Evolutionary conservation across 1,140 invertebrate species (phyloP).

Genomic region (Heliconius nattereri): DNA sequence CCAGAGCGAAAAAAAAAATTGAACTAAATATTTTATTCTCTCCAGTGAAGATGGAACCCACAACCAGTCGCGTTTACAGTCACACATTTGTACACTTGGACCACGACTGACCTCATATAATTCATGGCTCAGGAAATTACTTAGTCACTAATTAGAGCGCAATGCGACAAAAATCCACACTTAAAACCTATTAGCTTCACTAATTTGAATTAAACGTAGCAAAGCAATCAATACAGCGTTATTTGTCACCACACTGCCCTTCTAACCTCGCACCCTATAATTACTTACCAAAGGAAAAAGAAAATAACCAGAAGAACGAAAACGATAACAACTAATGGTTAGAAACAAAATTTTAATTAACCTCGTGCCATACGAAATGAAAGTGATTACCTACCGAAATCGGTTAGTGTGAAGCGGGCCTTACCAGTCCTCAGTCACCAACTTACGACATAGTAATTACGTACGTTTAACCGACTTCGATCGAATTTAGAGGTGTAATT

Average conservation of each 20-base stretch:
- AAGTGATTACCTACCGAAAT: constrained; percentile 79
- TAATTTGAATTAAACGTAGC: constrained; percentile 77
- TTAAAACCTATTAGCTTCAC: constrained; percentile 66
- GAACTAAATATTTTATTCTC: too few relatives aligned
- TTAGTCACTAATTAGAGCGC: constrained; percentile 58
- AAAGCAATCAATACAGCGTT: constrained; percentile 72
- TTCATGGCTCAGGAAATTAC: constrained; percentile 33
- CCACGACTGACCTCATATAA: constrained; percentile 14
- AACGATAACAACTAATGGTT: constrained; percentile 78
- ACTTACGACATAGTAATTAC: constrained; percentile 75
- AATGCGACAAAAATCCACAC: constrained; percentile 67
- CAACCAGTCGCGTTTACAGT: too few relatives aligned
- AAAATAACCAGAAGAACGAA: constrained; percentile 77
- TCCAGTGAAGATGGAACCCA: too few relatives aligned
- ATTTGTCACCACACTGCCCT: constrained; percentile 77
- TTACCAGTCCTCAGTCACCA: constrained; percentile 55
- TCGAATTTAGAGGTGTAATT: constrained; percentile 65
- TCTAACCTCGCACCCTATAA: constrained; percentile 77
- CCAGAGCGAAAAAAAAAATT: too few relatives aligned
- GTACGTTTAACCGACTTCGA: constrained; percentile 64
- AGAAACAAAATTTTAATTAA: constrained; percentile 82
- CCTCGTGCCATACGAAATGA: constrained; percentile 78
- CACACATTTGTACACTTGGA: too few relatives aligned
- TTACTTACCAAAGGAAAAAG: constrained; percentile 69
- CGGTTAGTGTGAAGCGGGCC: constrained; percentile 54